These are phyloP conservation scores for Melanotaenia parkinsoni DNA, from an alignment of 2,797 vertebrate species.

Conservation along the genomic window DNA sequence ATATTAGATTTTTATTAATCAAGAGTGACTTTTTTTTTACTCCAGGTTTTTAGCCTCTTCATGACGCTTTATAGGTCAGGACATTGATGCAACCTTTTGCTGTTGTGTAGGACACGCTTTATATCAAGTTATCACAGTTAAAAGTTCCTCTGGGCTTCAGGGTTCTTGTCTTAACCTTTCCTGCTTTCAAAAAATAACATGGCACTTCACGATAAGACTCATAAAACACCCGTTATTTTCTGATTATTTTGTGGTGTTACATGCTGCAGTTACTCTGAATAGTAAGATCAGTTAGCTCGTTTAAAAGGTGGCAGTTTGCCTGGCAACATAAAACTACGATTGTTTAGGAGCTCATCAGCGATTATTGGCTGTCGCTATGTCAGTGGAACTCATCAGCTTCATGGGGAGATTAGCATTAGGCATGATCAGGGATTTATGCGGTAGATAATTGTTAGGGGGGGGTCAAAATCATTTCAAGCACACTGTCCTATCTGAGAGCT, in stretches of 20 bases:
- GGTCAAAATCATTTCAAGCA: slow-evolving; percentile 49
- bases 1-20: slow-evolving; percentile 19
- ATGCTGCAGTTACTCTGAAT: slow-evolving; percentile 20
- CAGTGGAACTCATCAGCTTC: slow-evolving; percentile 52
- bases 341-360: slow-evolving; percentile 64
- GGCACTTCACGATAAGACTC: not conserved
- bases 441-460: slow-evolving; percentile 57
- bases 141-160: slow-evolving; percentile 49
- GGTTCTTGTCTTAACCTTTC: slow-evolving; percentile 52
- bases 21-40: slow-evolving; percentile 33
- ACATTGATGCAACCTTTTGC: slow-evolving; percentile 48
- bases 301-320: slow-evolving; percentile 47
- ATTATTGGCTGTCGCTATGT: slow-evolving; percentile 66
- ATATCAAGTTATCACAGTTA: slow-evolving; percentile 60
- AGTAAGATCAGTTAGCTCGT: slow-evolving; percentile 41
- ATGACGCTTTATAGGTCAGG: slow-evolving; percentile 49
- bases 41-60: slow-evolving; percentile 34
- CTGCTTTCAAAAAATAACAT: slow-evolving; percentile 3
- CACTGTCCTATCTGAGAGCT: slow-evolving; percentile 5
- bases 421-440: slow-evolving; percentile 49
- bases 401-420: slow-evolving; percentile 61
- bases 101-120: slow-evolving; percentile 45
- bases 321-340: slow-evolving; percentile 60
- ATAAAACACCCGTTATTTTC: slow-evolving; percentile 17
- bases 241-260: slow-evolving; percentile 1